Conservation (phyloP, 2,888 invertebrate species). For the Cordilura impudica region DNA sequence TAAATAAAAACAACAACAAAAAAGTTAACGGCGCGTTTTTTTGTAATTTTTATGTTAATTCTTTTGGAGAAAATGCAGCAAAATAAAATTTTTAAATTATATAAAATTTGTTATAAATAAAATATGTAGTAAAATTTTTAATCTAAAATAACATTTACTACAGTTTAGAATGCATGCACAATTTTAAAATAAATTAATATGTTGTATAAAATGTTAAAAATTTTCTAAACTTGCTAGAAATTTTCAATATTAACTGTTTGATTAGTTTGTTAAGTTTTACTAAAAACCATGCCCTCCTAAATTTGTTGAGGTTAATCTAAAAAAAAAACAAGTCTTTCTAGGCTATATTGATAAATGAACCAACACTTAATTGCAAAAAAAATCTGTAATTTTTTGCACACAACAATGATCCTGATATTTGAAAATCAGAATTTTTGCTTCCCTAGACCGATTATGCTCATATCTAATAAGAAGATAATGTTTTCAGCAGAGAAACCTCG, state of each 20-base stretch:
- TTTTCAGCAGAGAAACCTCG: no score
- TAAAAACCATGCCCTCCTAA: conserved; percentile 68
- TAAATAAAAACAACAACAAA: conserved; percentile 4
- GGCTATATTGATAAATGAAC: background rate
- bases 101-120: conserved; percentile 8
- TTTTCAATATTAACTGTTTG: conserved; percentile 12
- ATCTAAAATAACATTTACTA: conserved; percentile 22
- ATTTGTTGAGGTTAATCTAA: conserved; percentile 26
- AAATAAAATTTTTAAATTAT: conserved; percentile 38
- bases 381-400: background rate
- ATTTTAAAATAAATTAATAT: background rate
- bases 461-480: no score
- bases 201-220: background rate
- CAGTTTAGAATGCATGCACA: conserved; percentile 26
- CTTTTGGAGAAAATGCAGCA: conserved; percentile 48
- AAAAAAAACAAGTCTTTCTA: background rate
- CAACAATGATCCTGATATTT: background rate
- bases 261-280: background rate
- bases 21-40: background rate
- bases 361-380: no score
- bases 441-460: no score
- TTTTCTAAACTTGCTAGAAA: background rate
- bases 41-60: conserved; percentile 25
- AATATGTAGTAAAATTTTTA: conserved; percentile 36
- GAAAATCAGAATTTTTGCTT: no score